A percentile compares a stretch with the other conserved stretches of the same genome.
Conservation (phyloP, 92 coral and sea anemone genomes). For the Palythoa caribaeorum region DNA sequence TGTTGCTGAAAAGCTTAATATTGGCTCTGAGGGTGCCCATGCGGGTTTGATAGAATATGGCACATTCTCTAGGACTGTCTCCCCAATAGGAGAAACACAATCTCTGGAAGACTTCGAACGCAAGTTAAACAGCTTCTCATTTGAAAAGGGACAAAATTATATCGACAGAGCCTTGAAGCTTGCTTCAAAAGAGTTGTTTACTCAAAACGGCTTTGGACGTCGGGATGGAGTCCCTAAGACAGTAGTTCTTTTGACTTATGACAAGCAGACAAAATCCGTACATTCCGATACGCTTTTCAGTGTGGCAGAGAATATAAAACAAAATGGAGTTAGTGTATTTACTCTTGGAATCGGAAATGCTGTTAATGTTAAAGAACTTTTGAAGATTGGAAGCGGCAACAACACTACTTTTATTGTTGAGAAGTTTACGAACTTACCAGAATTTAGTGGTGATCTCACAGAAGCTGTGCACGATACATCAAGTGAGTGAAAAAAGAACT, state of each 20-base stretch:
- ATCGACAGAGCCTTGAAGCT: constrained; percentile 38
- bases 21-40: constrained; percentile 29
- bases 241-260: constrained; percentile 32
- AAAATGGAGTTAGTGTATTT: constrained; percentile 1
- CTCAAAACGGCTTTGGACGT: neutral
- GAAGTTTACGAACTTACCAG: constrained; percentile 10
- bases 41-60: constrained; percentile 33
- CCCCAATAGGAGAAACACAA: constrained; percentile 9
- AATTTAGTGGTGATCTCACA: constrained; percentile 20
- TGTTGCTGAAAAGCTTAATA: constrained; percentile 16
- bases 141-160: constrained; percentile 34
- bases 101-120: constrained; percentile 35
- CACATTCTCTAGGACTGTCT: constrained; percentile 13
- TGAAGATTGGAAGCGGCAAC: constrained; percentile 17
- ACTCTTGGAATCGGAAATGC: constrained; percentile 19
- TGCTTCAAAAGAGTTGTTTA: constrained; percentile 3
- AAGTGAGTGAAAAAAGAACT: constrained; percentile 25
- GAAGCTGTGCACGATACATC: constrained; percentile 11
- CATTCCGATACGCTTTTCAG: neutral
- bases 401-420: constrained; percentile 4
- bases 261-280: constrained; percentile 1
- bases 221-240: constrained; percentile 35
- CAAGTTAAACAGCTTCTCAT: constrained; percentile 5
- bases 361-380: constrained; percentile 15
- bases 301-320: constrained; percentile 7